Evolutionary conservation across 2,888 invertebrate species (phyloP).

Genomic region (Eucera pruinosa): DNA sequence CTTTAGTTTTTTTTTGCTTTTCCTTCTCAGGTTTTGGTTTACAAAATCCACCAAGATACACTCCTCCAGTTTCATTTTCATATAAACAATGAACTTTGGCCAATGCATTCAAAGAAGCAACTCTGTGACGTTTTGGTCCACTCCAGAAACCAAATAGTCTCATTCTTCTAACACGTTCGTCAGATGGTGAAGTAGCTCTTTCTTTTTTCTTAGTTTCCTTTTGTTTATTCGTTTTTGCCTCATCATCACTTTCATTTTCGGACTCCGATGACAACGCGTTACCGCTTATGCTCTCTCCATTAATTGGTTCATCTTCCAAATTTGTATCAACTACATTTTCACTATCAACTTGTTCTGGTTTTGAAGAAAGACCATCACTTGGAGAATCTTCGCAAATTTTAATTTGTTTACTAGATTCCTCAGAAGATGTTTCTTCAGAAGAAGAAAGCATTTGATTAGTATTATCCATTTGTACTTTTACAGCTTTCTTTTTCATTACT

Average conservation of each 20-base stretch:
- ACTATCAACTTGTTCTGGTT: conserved; percentile 66
- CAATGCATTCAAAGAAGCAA: conserved; percentile 94
- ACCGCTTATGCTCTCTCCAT: conserved; percentile 54
- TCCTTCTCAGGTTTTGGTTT: conserved; percentile 85
- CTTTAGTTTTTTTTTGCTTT: conserved; percentile 71
- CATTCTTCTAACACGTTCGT: conserved; percentile 84
- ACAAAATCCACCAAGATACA: conserved; percentile 86
- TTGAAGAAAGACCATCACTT: conserved; percentile 63
- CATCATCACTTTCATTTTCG: conserved; percentile 62
- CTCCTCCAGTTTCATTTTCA: conserved; percentile 93
- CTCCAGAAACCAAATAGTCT: conserved; percentile 90
- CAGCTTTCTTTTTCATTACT: conserved; percentile 69
- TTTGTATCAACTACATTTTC: conserved; percentile 69
- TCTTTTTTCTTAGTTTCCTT: conserved; percentile 69
- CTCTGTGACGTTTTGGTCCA: conserved; percentile 92
- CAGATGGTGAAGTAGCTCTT: conserved; percentile 75
- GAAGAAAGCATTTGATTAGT: conserved; percentile 61
- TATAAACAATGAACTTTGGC: conserved; percentile 96
- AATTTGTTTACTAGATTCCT: conserved; percentile 75
- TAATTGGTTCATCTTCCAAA: conserved; percentile 73
- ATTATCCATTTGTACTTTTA: conserved; percentile 71
- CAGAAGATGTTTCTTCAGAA: conserved; percentile 63
- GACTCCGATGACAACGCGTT: conserved; percentile 52
- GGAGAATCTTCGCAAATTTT: conserved; percentile 65
- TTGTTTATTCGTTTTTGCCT: conserved; percentile 46